Evolutionary conservation across 1,140 invertebrate genomes (phyloP), one percentile per base, ranked within the genome.

Genomic region (Gryon sp.): DNA sequence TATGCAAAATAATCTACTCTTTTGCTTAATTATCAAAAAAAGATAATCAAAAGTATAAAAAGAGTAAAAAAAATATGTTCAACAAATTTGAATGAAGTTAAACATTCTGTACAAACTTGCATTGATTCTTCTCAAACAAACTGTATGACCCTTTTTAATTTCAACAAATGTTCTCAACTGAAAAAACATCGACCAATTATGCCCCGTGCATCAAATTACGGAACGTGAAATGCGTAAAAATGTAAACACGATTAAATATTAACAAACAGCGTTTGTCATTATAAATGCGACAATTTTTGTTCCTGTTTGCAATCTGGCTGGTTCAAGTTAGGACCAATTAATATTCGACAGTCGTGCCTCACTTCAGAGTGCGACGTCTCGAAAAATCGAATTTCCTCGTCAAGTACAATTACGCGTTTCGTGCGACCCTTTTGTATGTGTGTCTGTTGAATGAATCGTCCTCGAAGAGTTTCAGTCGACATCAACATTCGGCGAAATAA

Each of bases 241-340:
- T n/a, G n/a, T n/a, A n/a, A n/a, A n/a, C n/a, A n/a, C n/a, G n/a
- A n/a, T n/a, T n/a, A n/a, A n/a, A 26, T 24, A 30, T 52, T 26
- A 50, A 52, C 38, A 52, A 63, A 52, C 34, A 30, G 4, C 6
- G 7, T 2, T 20, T 6, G 11, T 24, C 20, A 32, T 24, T 9
- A 20, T 14, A 43, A 53, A 28, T 15, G 46, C 20, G 24, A 1
- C 19, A 36, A 34, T 9, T 34, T 38, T 22, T 28, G 32, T 46
- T 14, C 36, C 43, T 36, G 14, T 40, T n/a, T 59, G 40, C 45
- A 32, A 40, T 60, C 28, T 50, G 36, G 16, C 28, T 7, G 46
- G 62, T 53, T 53, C 75, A 78, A 82, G 84, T 84, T 82, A 84
- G 82, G 65, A 73, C 69, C 80, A 84, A 86, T 84, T 86, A 86